phyloP scores from a whole-genome alignment of 2,888 invertebrate species.

The Ceraclea dissimilis region DNA sequence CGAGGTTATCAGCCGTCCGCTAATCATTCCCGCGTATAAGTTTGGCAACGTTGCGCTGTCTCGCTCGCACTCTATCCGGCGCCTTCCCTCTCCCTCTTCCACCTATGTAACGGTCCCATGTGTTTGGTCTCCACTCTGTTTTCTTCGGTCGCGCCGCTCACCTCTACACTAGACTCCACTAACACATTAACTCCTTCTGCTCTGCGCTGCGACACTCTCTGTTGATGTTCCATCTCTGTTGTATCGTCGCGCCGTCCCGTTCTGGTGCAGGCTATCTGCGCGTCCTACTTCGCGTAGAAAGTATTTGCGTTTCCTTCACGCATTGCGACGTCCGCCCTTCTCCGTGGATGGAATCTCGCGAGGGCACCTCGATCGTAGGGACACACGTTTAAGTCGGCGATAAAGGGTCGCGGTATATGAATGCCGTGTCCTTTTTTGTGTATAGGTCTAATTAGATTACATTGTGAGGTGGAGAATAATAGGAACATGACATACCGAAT shows the following conservation, averaged over 20 bases:
- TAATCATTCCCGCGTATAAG: conserved; percentile 6
- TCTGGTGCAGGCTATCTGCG: conserved; percentile 7
- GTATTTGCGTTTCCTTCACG: neutral
- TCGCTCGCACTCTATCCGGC: conserved; percentile 6
- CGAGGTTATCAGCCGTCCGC: conserved; percentile 32
- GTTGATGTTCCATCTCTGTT: neutral
- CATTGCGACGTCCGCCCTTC: neutral
- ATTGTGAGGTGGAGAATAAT: too few species aligned
- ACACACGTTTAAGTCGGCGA: too few species aligned
- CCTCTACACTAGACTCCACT: neutral
- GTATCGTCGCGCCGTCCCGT: conserved; percentile 2
- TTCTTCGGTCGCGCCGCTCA: neutral
- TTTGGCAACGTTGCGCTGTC: conserved; percentile 16
- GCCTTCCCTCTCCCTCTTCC: conserved; percentile 1
- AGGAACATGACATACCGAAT: too few species aligned
- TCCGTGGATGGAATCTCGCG: too few species aligned
- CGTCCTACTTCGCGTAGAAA: conserved; percentile 4
- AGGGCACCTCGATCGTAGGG: too few species aligned
- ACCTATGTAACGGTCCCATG: conserved; percentile 4
- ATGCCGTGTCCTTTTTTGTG: too few species aligned
- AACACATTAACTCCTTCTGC: too few species aligned
- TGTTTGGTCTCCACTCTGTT: neutral
- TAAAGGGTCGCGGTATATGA: too few species aligned
- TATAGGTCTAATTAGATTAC: too few species aligned
- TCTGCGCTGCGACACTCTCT: too few species aligned